phyloP scores from a whole-genome alignment of 2,888 invertebrate genomes.

The Troides aeacus region DNA sequence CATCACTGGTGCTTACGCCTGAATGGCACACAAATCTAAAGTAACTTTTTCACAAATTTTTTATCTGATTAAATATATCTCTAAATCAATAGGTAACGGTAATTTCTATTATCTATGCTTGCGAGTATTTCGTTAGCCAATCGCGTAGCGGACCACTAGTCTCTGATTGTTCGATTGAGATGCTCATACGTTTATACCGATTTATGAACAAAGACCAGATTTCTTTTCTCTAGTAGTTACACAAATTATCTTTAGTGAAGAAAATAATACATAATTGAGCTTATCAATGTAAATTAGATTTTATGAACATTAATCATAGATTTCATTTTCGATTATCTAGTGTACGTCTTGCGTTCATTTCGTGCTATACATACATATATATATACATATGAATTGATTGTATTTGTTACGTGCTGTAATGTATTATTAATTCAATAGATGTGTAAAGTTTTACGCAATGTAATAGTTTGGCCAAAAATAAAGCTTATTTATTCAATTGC shows the following conservation, averaged over 20 bases:
- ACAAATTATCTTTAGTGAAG: not conserved
- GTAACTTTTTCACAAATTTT: conserved; percentile 8
- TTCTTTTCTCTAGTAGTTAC: not conserved
- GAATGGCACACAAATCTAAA: conserved; percentile 20
- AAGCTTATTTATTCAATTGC: conserved; percentile 76
- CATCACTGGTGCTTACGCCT: conserved; percentile 55
- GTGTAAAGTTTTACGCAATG: conserved; percentile 66
- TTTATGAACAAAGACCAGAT: not conserved
- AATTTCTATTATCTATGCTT: conserved; percentile 3
- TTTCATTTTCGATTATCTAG: conserved; percentile 29
- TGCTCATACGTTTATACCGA: not conserved
- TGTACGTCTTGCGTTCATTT: conserved; percentile 33
- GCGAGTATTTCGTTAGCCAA: conserved; percentile 6
- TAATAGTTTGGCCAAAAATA: conserved; percentile 80
- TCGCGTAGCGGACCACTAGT: not conserved
- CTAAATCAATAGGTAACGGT: not conserved
- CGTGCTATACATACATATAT: conserved; percentile 39
- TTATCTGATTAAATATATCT: not conserved
- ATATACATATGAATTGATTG: conserved; percentile 37
- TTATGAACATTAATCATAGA: conserved; percentile 18
- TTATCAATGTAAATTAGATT: conserved; percentile 31
- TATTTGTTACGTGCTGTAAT: conserved; percentile 47
- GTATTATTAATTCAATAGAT: conserved; percentile 54
- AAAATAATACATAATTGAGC: conserved; percentile 24
- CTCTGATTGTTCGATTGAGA: conserved; percentile 4